phyloP scores from a whole-genome alignment of 2,113 vertebrate genomes.

The Cranoglanis bouderius region DNA sequence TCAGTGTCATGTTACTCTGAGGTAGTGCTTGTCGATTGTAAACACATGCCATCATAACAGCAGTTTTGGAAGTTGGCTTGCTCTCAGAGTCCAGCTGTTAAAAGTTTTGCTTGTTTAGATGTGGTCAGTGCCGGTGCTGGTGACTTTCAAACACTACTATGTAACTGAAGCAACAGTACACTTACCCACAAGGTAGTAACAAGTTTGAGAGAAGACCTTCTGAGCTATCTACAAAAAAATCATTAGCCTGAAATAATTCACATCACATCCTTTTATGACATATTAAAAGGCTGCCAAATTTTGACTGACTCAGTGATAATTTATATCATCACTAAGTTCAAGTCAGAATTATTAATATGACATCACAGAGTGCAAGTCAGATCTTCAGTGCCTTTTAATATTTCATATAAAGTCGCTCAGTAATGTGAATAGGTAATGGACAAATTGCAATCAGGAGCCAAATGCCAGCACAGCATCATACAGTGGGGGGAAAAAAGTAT shows the following conservation, averaged over 20 bases:
- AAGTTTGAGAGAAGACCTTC: slow-evolving; percentile 8
- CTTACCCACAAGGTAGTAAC: not conserved
- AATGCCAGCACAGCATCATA: not conserved
- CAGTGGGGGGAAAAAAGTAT: too few relatives aligned
- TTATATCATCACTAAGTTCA: not conserved
- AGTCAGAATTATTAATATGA: not conserved
- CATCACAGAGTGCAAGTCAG: not conserved
- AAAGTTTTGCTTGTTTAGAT: slow-evolving; percentile 17
- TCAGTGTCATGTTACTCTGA: slow-evolving; percentile 29
- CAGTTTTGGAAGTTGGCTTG: not conserved
- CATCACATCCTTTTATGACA: slow-evolving; percentile 12
- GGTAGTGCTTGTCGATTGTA: slow-evolving; percentile 34
- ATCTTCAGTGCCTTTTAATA: not conserved
- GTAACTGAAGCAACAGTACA: not conserved
- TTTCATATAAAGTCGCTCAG: not conserved
- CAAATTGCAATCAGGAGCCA: not conserved
- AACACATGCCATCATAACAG: slow-evolving; percentile 25
- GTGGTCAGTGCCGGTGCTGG: not conserved
- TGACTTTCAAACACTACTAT: not conserved
- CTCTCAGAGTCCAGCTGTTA: not conserved
- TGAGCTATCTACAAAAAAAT: not conserved
- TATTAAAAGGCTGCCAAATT: slow-evolving; percentile 27
- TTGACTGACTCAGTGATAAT: not conserved
- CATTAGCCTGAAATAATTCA: slow-evolving; percentile 27
- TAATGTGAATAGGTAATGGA: not conserved